Percentiles rank a stretch among this genome's conserved stretches.
Evolutionary conservation across 2,113 vertebrate genomes (phyloP).

Genomic region (Crocuta crocuta): DNA sequence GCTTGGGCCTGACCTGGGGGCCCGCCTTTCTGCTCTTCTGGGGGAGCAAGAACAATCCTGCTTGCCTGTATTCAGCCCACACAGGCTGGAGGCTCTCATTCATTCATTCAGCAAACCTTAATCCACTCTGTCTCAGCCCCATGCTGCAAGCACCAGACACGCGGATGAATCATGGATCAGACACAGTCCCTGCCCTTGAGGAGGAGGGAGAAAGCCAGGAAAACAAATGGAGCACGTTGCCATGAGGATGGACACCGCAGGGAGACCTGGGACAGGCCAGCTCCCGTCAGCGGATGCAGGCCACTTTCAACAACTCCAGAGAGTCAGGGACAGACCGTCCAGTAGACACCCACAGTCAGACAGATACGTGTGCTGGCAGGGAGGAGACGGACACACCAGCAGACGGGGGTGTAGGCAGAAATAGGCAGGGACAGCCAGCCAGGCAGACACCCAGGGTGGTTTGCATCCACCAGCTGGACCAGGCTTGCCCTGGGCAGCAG

Average conservation of each 20-base stretch:
- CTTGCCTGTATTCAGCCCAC: not conserved
- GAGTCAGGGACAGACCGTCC: not conserved
- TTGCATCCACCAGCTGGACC: not conserved
- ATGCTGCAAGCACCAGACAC: not conserved
- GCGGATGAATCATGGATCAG: not conserved
- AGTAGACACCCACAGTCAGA: not conserved
- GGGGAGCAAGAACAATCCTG: not conserved
- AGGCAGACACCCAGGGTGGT: not conserved
- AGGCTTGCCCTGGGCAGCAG: not conserved
- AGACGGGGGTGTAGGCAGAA: not conserved
- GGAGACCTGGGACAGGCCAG: not conserved
- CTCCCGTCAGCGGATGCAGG: not conserved
- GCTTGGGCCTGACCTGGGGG: not conserved
- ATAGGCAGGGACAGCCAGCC: not conserved
- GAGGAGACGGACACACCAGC: not conserved
- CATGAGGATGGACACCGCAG: not conserved
- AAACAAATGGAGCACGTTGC: not conserved
- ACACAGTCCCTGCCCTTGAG: not conserved
- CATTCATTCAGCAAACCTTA: slow-evolving; percentile 27
- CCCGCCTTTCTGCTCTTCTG: not conserved
- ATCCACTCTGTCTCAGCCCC: not conserved
- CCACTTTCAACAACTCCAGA: not conserved
- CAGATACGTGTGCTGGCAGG: not conserved
- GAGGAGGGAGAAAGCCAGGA: slow-evolving; percentile 6
- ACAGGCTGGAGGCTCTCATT: not conserved